Base-by-base conservation (phyloP, 2,797 vertebrate species). In the Steatocranus sp. region DNA sequence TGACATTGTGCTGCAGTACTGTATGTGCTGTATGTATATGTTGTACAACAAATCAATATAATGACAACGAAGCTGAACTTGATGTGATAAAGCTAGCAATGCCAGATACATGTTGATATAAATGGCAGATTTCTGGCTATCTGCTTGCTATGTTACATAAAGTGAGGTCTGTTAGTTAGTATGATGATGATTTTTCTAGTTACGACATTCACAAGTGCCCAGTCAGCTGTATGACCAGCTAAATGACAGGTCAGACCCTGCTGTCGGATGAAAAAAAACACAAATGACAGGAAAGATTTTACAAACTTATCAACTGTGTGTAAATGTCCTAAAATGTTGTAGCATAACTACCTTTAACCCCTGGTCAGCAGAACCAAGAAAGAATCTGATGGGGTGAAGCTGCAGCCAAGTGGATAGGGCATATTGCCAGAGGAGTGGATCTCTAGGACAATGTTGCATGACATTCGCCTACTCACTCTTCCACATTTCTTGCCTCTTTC, bases 391-490 rank as follows among this genome's bases (percentile, higher is more conserved):
- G 9, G 1, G 23, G 15, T 17, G 38, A 68, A 17, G 8, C 23
- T 70, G 41, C 25, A 27, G 38, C 66, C 66, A 2, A 27, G 38
- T 46, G 66, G 23, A 46, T 7, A 18, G 23, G 9, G 15, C 23
- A 27, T 2, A 46, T 27, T 5, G 23, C 38, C 66, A 25, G 14
- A 70, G 38, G 14, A 70, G 38, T 27, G 23, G 38, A 27, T 70
- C 38, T 70, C 14, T 7, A 6, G 12, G 20, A 15, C 36, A 5
- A 18, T 70, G 6, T 43, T 46, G 15, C 38, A 46, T 46, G 4
- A 27, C 1, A 46, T 46, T 43, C 0, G 0, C 5, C 36, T 68
- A 38, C 38, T 68, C 4, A 4, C 63, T 43, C 36, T 43, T 68
- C 36, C 8, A 68, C 36, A 17, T 1, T 68, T 43, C 63, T 17